Conservation (phyloP, 2,797 vertebrate species). For the Sebastes iracundus region DNA sequence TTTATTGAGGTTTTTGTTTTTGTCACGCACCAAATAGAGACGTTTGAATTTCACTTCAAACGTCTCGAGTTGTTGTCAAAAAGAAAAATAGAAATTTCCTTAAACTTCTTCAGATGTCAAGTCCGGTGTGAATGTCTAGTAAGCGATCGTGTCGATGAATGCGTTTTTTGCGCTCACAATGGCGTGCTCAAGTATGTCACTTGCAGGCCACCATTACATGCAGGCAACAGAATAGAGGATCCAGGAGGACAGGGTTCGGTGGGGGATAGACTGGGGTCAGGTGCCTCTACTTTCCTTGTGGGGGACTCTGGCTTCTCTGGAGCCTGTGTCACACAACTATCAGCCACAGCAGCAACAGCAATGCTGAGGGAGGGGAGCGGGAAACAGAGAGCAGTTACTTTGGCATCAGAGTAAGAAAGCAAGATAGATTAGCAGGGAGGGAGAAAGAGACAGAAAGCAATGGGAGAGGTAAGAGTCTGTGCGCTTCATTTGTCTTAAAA, state of each 20-base stretch:
- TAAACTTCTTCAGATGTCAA: not conserved
- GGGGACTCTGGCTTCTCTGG: conserved; percentile 85
- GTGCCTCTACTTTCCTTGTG: conserved; percentile 86
- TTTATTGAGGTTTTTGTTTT: conserved; percentile 31
- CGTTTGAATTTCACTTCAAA: conserved; percentile 23
- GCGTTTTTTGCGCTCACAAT: conserved; percentile 62
- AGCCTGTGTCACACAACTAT: conserved; percentile 86
- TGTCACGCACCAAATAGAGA: conserved; percentile 18
- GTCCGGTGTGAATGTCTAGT: conserved; percentile 22
- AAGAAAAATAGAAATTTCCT: not conserved
- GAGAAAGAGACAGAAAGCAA: conserved; percentile 73
- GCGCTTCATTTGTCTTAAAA: conserved; percentile 72
- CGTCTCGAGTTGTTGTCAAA: conserved; percentile 19
- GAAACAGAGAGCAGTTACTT: conserved; percentile 81
- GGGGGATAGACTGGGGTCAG: conserved; percentile 76
- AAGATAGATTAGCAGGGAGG: conserved; percentile 72
- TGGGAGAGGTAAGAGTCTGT: conserved; percentile 61
- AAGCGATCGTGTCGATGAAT: not conserved
- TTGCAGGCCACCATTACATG: conserved; percentile 80
- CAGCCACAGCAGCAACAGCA: conserved; percentile 84
- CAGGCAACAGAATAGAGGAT: conserved; percentile 80
- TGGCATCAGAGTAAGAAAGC: conserved; percentile 69
- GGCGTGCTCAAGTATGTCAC: conserved; percentile 82
- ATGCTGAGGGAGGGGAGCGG: conserved; percentile 81
- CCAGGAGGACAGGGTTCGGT: conserved; percentile 72